These are phyloP conservation scores for Pharmacophagus antenor DNA, from an alignment of 2,888 invertebrate genomes.

Conservation along the genomic window DNA sequence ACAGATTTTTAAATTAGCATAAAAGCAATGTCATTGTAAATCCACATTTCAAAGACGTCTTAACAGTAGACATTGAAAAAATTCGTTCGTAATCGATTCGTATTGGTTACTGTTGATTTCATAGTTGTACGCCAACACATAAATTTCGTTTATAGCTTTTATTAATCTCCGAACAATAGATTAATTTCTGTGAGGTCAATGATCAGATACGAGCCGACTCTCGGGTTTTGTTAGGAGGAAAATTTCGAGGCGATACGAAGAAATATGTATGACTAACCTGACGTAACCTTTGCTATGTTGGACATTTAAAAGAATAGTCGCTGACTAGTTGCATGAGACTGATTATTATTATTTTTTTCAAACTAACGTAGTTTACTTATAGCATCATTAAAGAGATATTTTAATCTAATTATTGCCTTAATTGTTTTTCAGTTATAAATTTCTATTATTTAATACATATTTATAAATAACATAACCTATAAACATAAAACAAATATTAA, in stretches of 20 bases:
- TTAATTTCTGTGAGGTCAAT: slow-evolving; percentile 40
- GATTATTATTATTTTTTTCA: too few species aligned
- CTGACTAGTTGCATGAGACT: not conserved
- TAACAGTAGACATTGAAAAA: slow-evolving; percentile 38
- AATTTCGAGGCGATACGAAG: slow-evolving; percentile 40
- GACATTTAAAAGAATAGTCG: not conserved
- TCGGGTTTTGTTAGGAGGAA: slow-evolving; percentile 36
- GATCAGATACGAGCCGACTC: slow-evolving; percentile 33
- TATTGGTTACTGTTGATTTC: slow-evolving; percentile 51
- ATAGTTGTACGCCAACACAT: slow-evolving; percentile 31
- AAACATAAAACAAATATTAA: too few species aligned
- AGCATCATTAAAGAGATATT: too few species aligned
- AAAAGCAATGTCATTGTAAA: too few species aligned
- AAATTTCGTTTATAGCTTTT: slow-evolving; percentile 37
- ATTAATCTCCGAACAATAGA: slow-evolving; percentile 37
- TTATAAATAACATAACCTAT: too few species aligned
- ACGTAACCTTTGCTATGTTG: slow-evolving; percentile 13
- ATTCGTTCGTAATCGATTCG: slow-evolving; percentile 51
- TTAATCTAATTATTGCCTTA: too few species aligned
- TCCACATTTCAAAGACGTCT: slow-evolving; percentile 13
- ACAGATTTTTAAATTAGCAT: too few species aligned
- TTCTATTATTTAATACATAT: too few species aligned
- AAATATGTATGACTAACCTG: slow-evolving; percentile 47
- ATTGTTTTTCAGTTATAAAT: too few species aligned
- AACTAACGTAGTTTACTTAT: too few species aligned